phyloP scores from a whole-genome alignment of 1,140 invertebrate species.

The Bombus affinis region DNA sequence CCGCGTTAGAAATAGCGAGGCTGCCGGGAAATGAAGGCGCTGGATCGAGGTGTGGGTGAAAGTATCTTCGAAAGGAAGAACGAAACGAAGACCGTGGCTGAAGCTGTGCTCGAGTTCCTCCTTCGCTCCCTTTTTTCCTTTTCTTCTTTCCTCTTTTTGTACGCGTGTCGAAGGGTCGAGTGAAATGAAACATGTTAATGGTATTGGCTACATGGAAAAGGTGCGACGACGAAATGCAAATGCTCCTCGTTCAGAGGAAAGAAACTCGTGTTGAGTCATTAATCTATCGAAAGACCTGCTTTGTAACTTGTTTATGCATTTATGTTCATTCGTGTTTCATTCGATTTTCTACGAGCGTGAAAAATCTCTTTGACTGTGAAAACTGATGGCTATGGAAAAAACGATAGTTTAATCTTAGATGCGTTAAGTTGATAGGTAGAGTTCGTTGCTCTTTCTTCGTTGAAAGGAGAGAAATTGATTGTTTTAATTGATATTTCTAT shows the following conservation, averaged over 20 bases:
- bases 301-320: conserved; percentile 21
- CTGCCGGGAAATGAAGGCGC: conserved; percentile 17
- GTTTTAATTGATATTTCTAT: background rate
- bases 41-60: background rate
- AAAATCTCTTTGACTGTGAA: background rate
- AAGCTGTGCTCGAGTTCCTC: background rate
- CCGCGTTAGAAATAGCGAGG: conserved; percentile 21
- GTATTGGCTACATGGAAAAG: conserved; percentile 37
- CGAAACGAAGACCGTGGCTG: background rate
- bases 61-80: conserved; percentile 26
- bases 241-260: background rate
- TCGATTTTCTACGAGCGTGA: background rate
- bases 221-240: conserved; percentile 6
- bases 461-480: background rate
- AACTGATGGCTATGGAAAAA: too few relatives aligned
- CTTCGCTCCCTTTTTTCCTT: background rate
- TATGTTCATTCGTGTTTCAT: background rate
- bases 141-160: background rate
- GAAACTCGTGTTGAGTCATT: background rate
- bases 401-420: too few relatives aligned
- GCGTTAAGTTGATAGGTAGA: too few relatives aligned
- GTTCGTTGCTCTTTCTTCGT: too few relatives aligned
- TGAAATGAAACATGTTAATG: conserved; percentile 52
- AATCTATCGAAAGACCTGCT: conserved; percentile 18
- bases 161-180: conserved; percentile 20